Base-by-base conservation (phyloP, 92 coral and sea anemone species). In the Anthopleura xanthogrammica region DNA sequence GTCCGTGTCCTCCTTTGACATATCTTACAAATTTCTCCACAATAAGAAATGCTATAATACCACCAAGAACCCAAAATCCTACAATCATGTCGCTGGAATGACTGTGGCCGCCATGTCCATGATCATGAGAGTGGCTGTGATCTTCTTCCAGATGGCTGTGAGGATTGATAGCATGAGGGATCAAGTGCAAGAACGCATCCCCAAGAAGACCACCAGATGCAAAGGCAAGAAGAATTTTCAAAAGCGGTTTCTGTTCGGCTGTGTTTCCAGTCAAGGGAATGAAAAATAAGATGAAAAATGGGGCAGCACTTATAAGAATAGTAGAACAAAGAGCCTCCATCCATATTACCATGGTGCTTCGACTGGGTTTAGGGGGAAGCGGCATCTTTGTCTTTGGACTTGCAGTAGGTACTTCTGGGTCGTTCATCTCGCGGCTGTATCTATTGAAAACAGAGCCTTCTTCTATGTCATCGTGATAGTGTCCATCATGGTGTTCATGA, bases 41-140 rank as follows among this genome's bases (percentile, higher is more conserved):
- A 29, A 94, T 90, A 39, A 97, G 90, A 86, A 97, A 97, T 50
- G 95, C 88, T 7, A 97, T 93, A 87, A 97, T 90, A 2, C 99
- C 99, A 79, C 98, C 99, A 76, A 97, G 91, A 82, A 97, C 99
- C 99, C 99, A 97, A 22, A 97, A 94, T 7, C 99, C 99, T 16
- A 97, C 99, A 14, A 86, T 83, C 99, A 97, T 97, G 60, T 92
- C 95, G 2, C 90, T 86, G 8, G 91, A 91, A 70, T 94, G 98
- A 77, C 88, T 90, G 72, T 93, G 93, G 29, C 42, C 79, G 58
- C 58, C 60, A 70, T 65, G 79, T 77, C 89, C 19, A 70, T 77
- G 89, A 83, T 94, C 60, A 80, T 78, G 71, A 86, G 86, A 70
- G 87, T 93, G 95, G 23, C 86, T 83, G 41, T 83, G 84, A 29